Evolutionary conservation across 1,140 invertebrate species (phyloP).

Genomic region (Zaprionus capensis): DNA sequence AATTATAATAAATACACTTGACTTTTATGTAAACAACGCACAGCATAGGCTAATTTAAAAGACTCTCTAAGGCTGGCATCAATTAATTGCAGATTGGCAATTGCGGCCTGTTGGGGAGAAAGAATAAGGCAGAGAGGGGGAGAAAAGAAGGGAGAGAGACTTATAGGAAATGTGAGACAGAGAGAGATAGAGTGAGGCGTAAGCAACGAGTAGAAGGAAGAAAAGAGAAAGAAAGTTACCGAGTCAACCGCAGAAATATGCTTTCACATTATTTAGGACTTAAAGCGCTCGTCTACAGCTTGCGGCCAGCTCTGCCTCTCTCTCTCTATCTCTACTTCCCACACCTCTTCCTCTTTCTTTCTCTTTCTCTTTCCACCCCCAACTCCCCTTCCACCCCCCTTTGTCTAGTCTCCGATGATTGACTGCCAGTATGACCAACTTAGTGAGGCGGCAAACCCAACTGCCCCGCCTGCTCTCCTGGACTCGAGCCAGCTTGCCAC

Average conservation of each 20-base stretch:
- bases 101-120: background rate
- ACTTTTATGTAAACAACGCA: slow-evolving; percentile 3
- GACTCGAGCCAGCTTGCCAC: background rate
- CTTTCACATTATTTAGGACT: slow-evolving; percentile 56
- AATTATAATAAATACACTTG: slow-evolving; percentile 27
- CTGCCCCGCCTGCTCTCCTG: background rate
- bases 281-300: slow-evolving; percentile 53
- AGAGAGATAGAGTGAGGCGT: background rate
- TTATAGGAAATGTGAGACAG: background rate
- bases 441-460: background rate
- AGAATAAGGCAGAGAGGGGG: background rate
- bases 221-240: background rate
- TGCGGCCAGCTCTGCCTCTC: slow-evolving; percentile 18
- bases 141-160: background rate
- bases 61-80: background rate
- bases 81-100: slow-evolving; percentile 9
- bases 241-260: slow-evolving; percentile 32
- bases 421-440: slow-evolving; percentile 17
- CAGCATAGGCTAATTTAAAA: slow-evolving; percentile 20
- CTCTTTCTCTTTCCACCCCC: background rate
- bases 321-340: background rate
- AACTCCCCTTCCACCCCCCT: background rate
- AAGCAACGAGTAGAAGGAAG: background rate
- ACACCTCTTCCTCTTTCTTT: background rate
- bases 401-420: slow-evolving; percentile 23